phyloP scores from a whole-genome alignment of 2,113 vertebrate species.

The Phoxinus phoxinus region DNA sequence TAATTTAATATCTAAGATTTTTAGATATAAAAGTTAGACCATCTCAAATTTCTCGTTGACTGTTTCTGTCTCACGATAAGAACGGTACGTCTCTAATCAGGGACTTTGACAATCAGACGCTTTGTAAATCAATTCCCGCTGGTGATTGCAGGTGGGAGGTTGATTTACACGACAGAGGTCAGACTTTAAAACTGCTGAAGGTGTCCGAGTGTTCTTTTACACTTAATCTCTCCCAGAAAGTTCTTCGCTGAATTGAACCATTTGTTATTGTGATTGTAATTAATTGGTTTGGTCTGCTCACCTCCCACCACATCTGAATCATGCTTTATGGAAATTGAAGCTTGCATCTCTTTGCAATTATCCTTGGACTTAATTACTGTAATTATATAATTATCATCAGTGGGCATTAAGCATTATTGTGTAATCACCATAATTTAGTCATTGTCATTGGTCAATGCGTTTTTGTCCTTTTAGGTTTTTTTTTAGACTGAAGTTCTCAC shows the following conservation, averaged over 20 bases:
- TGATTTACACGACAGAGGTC: conserved; percentile 45
- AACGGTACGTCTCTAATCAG: conserved; percentile 44
- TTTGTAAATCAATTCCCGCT: conserved; percentile 38
- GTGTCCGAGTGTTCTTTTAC: conserved; percentile 8
- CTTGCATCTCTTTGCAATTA: conserved; percentile 56
- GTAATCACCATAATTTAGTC: conserved; percentile 68
- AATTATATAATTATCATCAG: conserved; percentile 70
- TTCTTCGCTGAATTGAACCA: conserved; percentile 43
- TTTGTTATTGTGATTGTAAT: conserved; percentile 56
- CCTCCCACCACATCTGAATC: conserved; percentile 43
- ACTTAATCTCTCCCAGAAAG: conserved; percentile 12
- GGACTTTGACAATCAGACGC: conserved; percentile 36
- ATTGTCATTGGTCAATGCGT: conserved; percentile 68
- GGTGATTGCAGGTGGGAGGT: conserved; percentile 45
- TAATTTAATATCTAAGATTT: neutral
- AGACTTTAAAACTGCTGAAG: conserved; percentile 23
- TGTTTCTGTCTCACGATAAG: neutral
- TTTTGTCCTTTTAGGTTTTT: conserved; percentile 43
- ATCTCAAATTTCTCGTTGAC: neutral
- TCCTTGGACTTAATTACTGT: conserved; percentile 63
- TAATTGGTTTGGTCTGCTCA: conserved; percentile 60
- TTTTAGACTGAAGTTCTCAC: neutral
- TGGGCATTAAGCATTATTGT: conserved; percentile 57
- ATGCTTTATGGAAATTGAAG: conserved; percentile 59
- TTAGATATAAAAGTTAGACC: neutral